These are phyloP conservation scores for Parambassis ranga DNA, from an alignment of 2,797 vertebrate species.

Conservation along the genomic window DNA sequence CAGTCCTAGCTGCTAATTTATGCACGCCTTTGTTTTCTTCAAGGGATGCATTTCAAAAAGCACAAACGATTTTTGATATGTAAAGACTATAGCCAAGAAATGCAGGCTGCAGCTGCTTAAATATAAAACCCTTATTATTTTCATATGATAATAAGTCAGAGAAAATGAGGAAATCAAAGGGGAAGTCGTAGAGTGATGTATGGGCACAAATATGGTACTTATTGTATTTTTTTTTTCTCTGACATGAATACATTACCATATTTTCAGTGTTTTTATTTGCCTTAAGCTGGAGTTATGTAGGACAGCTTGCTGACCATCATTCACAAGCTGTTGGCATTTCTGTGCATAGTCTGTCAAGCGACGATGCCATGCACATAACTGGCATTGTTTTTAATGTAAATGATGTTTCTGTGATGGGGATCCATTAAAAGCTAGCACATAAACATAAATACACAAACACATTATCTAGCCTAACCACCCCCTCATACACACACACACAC, in stretches of 20 bases:
- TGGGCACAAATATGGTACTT: slow-evolving; percentile 67
- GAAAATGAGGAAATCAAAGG: slow-evolving; percentile 73
- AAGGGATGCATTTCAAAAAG: slow-evolving; percentile 73
- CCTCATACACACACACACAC: slow-evolving; percentile 26
- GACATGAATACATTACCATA: slow-evolving; percentile 76
- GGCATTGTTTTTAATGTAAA: slow-evolving; percentile 66
- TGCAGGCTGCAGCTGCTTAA: slow-evolving; percentile 64
- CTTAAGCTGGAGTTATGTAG: slow-evolving; percentile 70
- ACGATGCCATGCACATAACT: slow-evolving; percentile 37
- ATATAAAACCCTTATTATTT: slow-evolving; percentile 79
- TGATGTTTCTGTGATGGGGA: slow-evolving; percentile 53
- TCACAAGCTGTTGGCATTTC: slow-evolving; percentile 64
- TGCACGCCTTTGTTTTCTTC: slow-evolving; percentile 80
- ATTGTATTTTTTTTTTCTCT: slow-evolving; percentile 65
- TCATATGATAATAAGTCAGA: slow-evolving; percentile 77
- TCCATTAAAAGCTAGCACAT: slow-evolving; percentile 49
- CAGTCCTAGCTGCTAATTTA: slow-evolving; percentile 76
- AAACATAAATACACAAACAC: slow-evolving; percentile 50
- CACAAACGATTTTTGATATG: slow-evolving; percentile 79
- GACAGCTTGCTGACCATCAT: slow-evolving; percentile 73
- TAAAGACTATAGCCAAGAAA: slow-evolving; percentile 69
- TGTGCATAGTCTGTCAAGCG: slow-evolving; percentile 33
- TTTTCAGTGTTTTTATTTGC: slow-evolving; percentile 62
- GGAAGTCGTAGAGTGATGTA: slow-evolving; percentile 71
- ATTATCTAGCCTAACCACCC: slow-evolving; percentile 35